These are phyloP conservation scores for Diogma glabrata DNA, from an alignment of 2,888 invertebrate genomes.

Conservation along the genomic window DNA sequence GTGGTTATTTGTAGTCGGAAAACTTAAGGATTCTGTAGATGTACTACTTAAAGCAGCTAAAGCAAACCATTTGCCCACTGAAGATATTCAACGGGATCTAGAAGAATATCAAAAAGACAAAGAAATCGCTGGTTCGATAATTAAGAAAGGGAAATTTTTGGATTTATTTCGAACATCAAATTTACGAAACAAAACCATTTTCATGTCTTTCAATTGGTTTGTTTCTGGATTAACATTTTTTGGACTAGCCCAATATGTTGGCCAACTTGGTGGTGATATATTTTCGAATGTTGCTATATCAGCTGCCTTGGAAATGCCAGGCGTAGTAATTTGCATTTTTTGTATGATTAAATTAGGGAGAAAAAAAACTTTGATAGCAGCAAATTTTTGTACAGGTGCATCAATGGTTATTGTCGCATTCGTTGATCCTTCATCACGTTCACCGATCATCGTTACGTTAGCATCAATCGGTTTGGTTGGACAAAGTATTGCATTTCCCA, in stretches of 20 bases:
- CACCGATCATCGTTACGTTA: constrained; percentile 45
- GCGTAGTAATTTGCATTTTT: constrained; percentile 51
- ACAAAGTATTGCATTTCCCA: constrained; percentile 71
- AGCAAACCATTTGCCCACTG: constrained; percentile 41
- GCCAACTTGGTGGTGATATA: constrained; percentile 66
- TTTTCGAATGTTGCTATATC: constrained; percentile 75
- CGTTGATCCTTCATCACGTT: constrained; percentile 35
- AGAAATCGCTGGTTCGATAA: constrained; percentile 14
- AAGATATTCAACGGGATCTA: constrained; percentile 36
- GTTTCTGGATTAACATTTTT: constrained; percentile 80
- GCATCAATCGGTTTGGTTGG: constrained; percentile 69
- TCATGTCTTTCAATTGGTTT: constrained; percentile 69
- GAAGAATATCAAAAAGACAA: constrained; percentile 40
- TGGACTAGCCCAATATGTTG: constrained; percentile 76
- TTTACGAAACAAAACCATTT: constrained; percentile 56
- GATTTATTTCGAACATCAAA: constrained; percentile 59
- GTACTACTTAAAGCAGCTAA: constrained; percentile 52
- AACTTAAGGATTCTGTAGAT: constrained; percentile 46
- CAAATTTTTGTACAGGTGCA: constrained; percentile 52
- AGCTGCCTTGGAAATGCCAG: constrained; percentile 55
- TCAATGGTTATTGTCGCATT: constrained; percentile 52
- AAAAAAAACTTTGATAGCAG: constrained; percentile 49
- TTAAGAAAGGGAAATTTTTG: constrained; percentile 43
- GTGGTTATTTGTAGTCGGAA: constrained; percentile 60
- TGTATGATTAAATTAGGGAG: constrained; percentile 55